Evolutionary conservation across 2,888 invertebrate genomes (phyloP), one percentile per base, ranked within the genome.

Genomic region (Tenthredo livida): DNA sequence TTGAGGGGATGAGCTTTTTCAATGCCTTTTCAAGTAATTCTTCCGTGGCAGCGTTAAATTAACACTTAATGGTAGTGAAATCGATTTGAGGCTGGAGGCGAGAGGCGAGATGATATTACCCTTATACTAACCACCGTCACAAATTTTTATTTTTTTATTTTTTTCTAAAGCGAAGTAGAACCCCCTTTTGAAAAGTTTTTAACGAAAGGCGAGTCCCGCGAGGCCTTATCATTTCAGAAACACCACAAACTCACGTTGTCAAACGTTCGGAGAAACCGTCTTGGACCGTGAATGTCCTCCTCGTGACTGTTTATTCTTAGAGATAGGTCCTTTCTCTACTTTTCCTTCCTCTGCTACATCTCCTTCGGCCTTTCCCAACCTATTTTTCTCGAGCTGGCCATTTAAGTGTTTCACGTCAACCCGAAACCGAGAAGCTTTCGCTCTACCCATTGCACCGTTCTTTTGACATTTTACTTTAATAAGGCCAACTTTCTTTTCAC

Each of bases 401-500:
- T 77, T 77, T 77, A 50, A 33, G 50, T 54, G 77, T 54, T 77
- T 54, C 33, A 54, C 77, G 77, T 77, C 50, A 77, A 77, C 50
- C 77, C 33, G 33, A 54, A 77, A 77, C 77, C 50, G 2, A 77
- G n/a, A 54, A 47, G 29, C 15, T 33, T 33, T 50, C 9, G 15
- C 50, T 77, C 54, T 77, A 77, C 50, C 50, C 50, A 50, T 43
- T 73, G 12, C 43, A 29, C 77, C 77, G n/a, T 25, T 75, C 75
- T 75, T 75, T 47, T 6, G 21, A 50, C 75, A 50, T 77, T 77
- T 77, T n/a, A 77, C 50, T 77, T 77, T 77, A 77, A 77, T 77
- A 77, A 77, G 65, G 58, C 65, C 58, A 85, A 78, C 65, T 85
- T 78, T 84, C 78, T 61, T 84, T 67, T 85, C 84, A 80, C 80